Conservation (phyloP, 2,113 vertebrate genomes). For the Nycticryphes semicollaris region DNA sequence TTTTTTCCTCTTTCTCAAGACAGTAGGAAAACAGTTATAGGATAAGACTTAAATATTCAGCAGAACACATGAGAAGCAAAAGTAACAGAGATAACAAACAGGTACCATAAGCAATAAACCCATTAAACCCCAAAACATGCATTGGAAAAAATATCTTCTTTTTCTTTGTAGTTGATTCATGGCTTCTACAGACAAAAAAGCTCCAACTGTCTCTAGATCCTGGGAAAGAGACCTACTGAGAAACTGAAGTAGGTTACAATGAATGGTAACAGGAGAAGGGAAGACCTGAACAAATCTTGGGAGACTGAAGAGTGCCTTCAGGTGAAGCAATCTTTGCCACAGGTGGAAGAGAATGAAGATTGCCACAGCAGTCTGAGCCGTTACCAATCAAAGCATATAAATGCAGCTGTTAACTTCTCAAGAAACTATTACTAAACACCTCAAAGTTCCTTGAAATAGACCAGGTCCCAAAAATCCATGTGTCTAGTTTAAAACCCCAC, state of each 20-base stretch:
- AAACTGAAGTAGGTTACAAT: background rate
- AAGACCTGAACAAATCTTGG: background rate
- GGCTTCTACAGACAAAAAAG: background rate
- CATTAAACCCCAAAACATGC: background rate
- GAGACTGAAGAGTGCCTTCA: background rate
- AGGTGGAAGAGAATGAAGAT: background rate
- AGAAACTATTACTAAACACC: background rate
- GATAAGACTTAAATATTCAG: background rate
- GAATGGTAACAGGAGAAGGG: background rate
- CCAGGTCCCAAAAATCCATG: background rate
- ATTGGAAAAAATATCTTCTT: background rate
- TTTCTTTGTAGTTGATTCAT: background rate
- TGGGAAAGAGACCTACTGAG: background rate
- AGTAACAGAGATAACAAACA: background rate
- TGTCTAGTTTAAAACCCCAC: background rate
- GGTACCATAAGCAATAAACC: background rate
- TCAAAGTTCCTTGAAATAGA: background rate
- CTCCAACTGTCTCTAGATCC: background rate
- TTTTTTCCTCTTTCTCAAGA: background rate
- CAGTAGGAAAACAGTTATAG: background rate
- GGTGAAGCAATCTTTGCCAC: background rate
- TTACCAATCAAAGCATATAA: background rate
- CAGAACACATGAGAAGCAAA: background rate
- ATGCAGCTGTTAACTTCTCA: background rate
- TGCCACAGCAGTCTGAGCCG: background rate